These are phyloP conservation scores for Megathymus violae DNA, from an alignment of 1,140 invertebrate genomes.

Conservation along the genomic window DNA sequence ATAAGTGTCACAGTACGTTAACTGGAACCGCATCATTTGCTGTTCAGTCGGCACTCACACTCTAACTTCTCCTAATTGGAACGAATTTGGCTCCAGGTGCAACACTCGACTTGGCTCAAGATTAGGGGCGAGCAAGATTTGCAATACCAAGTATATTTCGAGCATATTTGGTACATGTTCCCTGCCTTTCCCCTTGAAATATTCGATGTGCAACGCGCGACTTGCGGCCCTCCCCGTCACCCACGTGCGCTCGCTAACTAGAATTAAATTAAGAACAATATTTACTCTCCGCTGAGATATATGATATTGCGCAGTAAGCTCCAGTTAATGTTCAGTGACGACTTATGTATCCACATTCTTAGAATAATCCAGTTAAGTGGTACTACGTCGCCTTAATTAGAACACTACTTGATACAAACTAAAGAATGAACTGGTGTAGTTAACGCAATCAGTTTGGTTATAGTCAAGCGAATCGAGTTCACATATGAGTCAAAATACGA, in stretches of 20 bases:
- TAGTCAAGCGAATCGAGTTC: neutral
- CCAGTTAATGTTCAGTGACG: constrained; percentile 69
- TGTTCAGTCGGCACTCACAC: constrained; percentile 76
- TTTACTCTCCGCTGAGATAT: constrained; percentile 75
- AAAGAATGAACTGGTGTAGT: constrained; percentile 7
- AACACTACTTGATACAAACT: constrained; percentile 25
- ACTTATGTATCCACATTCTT: constrained; percentile 71
- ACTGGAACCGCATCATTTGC: constrained; percentile 81
- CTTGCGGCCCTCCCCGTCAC: constrained; percentile 64
- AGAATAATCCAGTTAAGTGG: constrained; percentile 46
- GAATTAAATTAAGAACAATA: constrained; percentile 84
- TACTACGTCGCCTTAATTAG: constrained; percentile 33
- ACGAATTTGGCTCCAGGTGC: constrained; percentile 82
- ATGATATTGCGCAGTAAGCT: constrained; percentile 76
- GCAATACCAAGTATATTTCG: constrained; percentile 30
- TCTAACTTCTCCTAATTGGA: constrained; percentile 82
- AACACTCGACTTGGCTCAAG: constrained; percentile 79
- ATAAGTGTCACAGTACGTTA: constrained; percentile 69
- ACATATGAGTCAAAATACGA: constrained; percentile 3
- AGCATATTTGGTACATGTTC: constrained; percentile 73
- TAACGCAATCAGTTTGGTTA: neutral
- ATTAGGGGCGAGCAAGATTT: constrained; percentile 66
- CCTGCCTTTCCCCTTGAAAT: constrained; percentile 70
- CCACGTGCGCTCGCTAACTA: constrained; percentile 72
- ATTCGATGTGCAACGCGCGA: constrained; percentile 74